Base-by-base conservation (phyloP, 2,888 invertebrate species). In the Meghimatium bilineatum region DNA sequence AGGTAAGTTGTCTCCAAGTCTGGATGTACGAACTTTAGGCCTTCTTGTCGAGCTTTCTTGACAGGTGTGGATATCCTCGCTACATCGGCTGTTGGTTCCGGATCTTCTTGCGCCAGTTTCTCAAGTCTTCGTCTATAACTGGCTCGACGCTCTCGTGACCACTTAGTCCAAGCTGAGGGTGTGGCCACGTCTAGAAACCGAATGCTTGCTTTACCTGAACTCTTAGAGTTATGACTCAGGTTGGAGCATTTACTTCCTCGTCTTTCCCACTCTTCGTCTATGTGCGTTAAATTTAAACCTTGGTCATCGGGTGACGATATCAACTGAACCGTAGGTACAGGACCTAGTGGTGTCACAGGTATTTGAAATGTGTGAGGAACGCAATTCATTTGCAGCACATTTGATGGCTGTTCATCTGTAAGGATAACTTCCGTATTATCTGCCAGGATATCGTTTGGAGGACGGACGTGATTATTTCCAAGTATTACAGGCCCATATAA, bases 51-150 rank as follows among this genome's bases (percentile, higher is more conserved):
- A 29, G 92, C 93, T 85, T 93, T 93, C 85, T 91, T 91, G 20
- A 93, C 90, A 10, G 93, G 93, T 20, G 93, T 93, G 29, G 93
- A 90, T 52, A 92, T 90, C 66, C 93, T 86, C 20, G 88, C 89
- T 32, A 87, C 85, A 20, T 90, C 89, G 66, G 87, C 85, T 56
- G 89, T 89, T 38, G 89, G 88, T 44, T 87, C 86, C 0, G 67
- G 49, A 56, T 89, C 88, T 12, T 89, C 88, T 82, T 90, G 89
- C n/a, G 91, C 92, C 75, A 89, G 83, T 14, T 88, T 86, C 66
- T 92, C 91, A 44, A 92, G 82, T 34, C 91, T 86, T 32, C 90
- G 86, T 78, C 91, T 89, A 83, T 88, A 92, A 1, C 93, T 93
- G 10, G 90, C 90, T 34, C 92, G 85, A 23, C 93, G 86, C 36